These are phyloP conservation scores for Tragelaphus scriptus DNA, from an alignment of 2,113 vertebrate species.

Conservation along the genomic window DNA sequence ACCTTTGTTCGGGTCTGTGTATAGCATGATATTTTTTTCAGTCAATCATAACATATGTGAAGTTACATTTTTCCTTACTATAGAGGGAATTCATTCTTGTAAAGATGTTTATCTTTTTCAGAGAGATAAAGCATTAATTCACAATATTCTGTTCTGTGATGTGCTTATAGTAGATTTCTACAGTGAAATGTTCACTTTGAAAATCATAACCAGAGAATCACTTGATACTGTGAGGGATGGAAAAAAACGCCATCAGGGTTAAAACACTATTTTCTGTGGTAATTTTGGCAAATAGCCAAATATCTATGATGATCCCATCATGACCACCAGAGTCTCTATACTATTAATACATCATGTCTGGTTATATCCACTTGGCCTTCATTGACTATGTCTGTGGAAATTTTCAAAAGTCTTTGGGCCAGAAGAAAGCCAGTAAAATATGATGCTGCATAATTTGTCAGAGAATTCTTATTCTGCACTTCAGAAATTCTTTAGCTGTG, in stretches of 20 bases:
- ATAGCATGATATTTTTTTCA: slow-evolving; percentile 88
- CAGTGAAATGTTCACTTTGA: slow-evolving; percentile 91
- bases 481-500: slow-evolving; percentile 76
- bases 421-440: slow-evolving; percentile 82
- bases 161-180: slow-evolving; percentile 89
- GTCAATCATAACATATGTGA: slow-evolving; percentile 85
- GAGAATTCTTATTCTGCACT: slow-evolving; percentile 80
- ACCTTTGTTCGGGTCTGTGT: slow-evolving; percentile 69
- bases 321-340: slow-evolving; percentile 60
- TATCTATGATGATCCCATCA: slow-evolving; percentile 74
- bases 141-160: slow-evolving; percentile 89
- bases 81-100: slow-evolving; percentile 90
- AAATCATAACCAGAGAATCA: slow-evolving; percentile 88
- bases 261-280: slow-evolving; percentile 84
- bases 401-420: slow-evolving; percentile 66
- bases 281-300: slow-evolving; percentile 74
- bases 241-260: slow-evolving; percentile 82
- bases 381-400: slow-evolving; percentile 84
- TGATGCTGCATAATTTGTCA: slow-evolving; percentile 81
- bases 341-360: slow-evolving; percentile 77
- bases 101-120: slow-evolving; percentile 88
- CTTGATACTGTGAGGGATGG: slow-evolving; percentile 72
- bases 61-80: slow-evolving; percentile 88
- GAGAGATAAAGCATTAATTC: slow-evolving; percentile 87
- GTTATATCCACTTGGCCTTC: slow-evolving; percentile 81